phyloP scores from a whole-genome alignment of 2,797 vertebrate species.

The Notoglanidium macrostoma region DNA sequence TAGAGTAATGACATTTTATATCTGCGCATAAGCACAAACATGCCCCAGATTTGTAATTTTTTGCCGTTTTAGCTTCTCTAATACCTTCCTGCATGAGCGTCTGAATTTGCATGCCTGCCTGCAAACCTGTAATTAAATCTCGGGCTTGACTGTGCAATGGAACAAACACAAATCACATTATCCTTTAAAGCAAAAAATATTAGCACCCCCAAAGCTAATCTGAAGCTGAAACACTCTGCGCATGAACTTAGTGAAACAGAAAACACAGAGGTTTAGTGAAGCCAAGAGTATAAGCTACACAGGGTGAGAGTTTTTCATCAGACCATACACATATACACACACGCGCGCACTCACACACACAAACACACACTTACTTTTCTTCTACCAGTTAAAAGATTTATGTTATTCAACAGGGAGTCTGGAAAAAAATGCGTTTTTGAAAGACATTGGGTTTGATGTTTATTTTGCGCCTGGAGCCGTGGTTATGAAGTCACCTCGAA shows the following conservation, averaged over 20 bases:
- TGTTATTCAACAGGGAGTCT: slow-evolving; percentile 14
- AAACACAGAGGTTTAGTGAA: slow-evolving; percentile 22
- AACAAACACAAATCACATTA: slow-evolving; percentile 36
- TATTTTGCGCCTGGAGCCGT: slow-evolving; percentile 25
- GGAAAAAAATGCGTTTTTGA: slow-evolving; percentile 14
- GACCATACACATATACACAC: background rate
- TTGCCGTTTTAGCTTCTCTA: slow-evolving; percentile 35
- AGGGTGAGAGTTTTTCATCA: background rate
- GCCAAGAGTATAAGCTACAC: background rate
- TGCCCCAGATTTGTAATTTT: slow-evolving; percentile 37
- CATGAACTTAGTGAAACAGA: slow-evolving; percentile 12
- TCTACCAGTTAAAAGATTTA: slow-evolving; percentile 29
- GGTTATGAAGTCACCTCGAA: slow-evolving; percentile 44
- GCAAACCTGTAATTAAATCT: slow-evolving; percentile 47
- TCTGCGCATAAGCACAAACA: slow-evolving; percentile 32
- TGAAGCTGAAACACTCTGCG: background rate
- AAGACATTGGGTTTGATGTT: slow-evolving; percentile 27
- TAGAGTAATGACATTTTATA: slow-evolving; percentile 44
- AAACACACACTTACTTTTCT: background rate
- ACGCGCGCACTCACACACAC: background rate
- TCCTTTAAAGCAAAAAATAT: slow-evolving; percentile 29
- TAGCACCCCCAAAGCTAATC: slow-evolving; percentile 16
- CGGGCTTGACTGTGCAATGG: slow-evolving; percentile 32
- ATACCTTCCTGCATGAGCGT: slow-evolving; percentile 26
- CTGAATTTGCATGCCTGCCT: slow-evolving; percentile 35